Evolutionary conservation across 2,888 invertebrate species (phyloP).

Genomic region (Drosophila meridiana): DNA sequence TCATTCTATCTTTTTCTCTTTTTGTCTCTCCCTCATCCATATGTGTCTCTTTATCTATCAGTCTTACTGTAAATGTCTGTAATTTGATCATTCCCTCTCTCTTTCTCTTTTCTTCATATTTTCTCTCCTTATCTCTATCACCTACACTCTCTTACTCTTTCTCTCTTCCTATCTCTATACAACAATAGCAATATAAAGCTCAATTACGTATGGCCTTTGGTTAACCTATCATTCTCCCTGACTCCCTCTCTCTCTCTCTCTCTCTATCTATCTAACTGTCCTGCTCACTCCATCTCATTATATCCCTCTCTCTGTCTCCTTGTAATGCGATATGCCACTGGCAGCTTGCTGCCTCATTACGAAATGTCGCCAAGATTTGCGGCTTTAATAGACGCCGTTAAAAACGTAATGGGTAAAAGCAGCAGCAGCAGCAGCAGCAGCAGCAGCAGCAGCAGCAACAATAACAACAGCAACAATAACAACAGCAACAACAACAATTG

Average conservation of each 20-base stretch:
- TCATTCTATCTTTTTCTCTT: neutral
- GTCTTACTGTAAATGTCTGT: neutral
- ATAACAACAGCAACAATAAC: neutral
- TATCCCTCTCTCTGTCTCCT: neutral
- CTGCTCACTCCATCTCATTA: neutral
- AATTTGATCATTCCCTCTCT: neutral
- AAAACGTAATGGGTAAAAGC: slow-evolving; percentile 72
- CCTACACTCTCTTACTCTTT: neutral
- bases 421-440: slow-evolving; percentile 35
- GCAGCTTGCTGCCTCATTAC: slow-evolving; percentile 61
- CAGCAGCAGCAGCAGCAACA: slow-evolving; percentile 2
- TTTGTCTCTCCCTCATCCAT: neutral
- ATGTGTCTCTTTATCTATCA: neutral
- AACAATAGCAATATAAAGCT: neutral
- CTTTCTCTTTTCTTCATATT: neutral
- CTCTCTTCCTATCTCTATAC: neutral
- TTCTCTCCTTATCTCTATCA: neutral
- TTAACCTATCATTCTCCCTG: neutral
- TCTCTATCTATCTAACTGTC: neutral
- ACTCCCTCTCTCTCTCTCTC: neutral
- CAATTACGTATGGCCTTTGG: slow-evolving; percentile 35
- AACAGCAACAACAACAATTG: slow-evolving; percentile 12
- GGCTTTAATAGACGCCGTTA: slow-evolving; percentile 69
- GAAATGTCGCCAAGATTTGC: slow-evolving; percentile 78
- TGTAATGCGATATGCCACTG: slow-evolving; percentile 42